Conservation (phyloP, 1,140 invertebrate species). For the Euglossa dilemma region DNA sequence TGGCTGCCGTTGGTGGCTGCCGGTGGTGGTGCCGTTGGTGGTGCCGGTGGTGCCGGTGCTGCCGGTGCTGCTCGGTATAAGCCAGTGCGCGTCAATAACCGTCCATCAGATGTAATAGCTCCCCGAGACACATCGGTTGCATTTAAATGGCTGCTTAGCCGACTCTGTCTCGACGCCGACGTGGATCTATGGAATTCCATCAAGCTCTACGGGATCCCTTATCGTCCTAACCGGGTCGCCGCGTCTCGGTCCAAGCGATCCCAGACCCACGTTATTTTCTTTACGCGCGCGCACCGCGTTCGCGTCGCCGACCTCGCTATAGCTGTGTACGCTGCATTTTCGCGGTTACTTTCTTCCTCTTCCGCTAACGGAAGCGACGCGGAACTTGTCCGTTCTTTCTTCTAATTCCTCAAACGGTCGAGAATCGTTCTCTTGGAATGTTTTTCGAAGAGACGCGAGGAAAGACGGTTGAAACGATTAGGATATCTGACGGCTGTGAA, state of each 20-base stretch:
- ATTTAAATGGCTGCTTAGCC: constrained; percentile 83
- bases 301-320: neutral
- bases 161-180: constrained; percentile 82
- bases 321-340: constrained; percentile 43
- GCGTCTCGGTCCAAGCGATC: constrained; percentile 70
- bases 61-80: constrained; percentile 74
- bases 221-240: constrained; percentile 80
- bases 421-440: neutral
- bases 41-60: constrained; percentile 30
- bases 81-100: constrained; percentile 82
- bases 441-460: neutral
- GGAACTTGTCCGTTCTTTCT: neutral
- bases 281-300: constrained; percentile 35
- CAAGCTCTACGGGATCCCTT: constrained; percentile 81
- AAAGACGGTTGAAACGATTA: neutral
- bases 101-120: constrained; percentile 83
- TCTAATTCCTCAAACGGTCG: too few species aligned
- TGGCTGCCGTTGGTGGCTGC: constrained; percentile 48
- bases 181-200: constrained; percentile 83
- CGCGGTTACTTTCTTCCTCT: constrained; percentile 52
- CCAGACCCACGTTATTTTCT: constrained; percentile 67
- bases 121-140: constrained; percentile 83
- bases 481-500: neutral
- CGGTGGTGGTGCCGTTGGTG: neutral
- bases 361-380: neutral